Conservation (phyloP, 2,797 vertebrate genomes). For the Delichon dasypus region DNA sequence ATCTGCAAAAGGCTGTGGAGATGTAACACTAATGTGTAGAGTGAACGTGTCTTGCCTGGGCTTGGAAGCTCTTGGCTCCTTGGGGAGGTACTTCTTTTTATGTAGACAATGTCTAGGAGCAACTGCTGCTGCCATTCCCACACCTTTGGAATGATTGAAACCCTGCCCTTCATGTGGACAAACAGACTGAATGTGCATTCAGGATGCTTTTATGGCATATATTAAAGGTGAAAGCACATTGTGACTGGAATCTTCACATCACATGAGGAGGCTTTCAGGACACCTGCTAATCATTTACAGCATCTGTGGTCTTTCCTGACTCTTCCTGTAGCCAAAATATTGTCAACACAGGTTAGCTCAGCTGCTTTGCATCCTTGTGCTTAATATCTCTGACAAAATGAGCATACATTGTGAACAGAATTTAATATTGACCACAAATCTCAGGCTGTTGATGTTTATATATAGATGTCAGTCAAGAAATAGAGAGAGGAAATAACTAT, state of each 20-base stretch:
- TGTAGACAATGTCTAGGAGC: not conserved
- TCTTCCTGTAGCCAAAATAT: not conserved
- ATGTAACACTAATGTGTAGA: not conserved
- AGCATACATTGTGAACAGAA: not conserved
- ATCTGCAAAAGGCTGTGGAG: not conserved
- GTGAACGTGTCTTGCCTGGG: not conserved
- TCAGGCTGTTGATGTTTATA: not conserved
- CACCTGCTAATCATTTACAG: not conserved
- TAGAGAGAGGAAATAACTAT: not conserved
- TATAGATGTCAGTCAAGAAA: not conserved
- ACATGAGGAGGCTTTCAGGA: not conserved
- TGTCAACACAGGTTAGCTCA: not conserved
- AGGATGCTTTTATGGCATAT: not conserved
- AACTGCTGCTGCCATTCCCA: not conserved
- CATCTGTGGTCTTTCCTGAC: not conserved
- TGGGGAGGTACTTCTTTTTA: not conserved
- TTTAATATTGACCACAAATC: not conserved
- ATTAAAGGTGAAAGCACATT: not conserved
- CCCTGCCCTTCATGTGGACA: not conserved
- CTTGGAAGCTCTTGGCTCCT: not conserved
- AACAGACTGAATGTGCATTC: not conserved
- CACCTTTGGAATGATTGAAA: not conserved
- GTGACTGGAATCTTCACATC: not conserved
- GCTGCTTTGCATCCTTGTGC: not conserved
- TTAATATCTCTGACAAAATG: not conserved